Percentiles rank a stretch among this genome's conserved stretches.
These are phyloP conservation scores for Apostichopus japonicus DNA, from an alignment of 35 echinoderm and acorn worm species.

Conservation along the genomic window DNA sequence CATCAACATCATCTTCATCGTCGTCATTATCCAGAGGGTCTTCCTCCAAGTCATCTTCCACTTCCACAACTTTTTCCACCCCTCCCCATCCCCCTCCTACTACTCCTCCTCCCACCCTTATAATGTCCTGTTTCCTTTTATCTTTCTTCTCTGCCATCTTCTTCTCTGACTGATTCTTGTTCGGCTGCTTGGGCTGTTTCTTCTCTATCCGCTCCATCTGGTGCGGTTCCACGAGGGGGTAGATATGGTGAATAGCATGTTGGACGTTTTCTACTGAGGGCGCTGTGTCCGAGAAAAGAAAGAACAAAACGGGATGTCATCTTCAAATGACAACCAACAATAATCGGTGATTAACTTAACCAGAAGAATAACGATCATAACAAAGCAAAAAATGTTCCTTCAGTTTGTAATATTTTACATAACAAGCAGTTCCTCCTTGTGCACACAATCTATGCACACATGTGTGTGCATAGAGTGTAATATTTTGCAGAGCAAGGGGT, in stretches of 20 bases:
- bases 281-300: slow-evolving; percentile 29
- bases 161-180: slow-evolving; percentile 5
- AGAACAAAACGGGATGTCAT: no score
- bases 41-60: slow-evolving; percentile 29
- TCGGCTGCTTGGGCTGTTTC: slow-evolving; percentile 13
- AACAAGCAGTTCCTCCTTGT: no score
- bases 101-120: slow-evolving; percentile 18
- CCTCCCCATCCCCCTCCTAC: slow-evolving; percentile 10
- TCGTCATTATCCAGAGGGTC: slow-evolving; percentile 12
- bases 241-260: slow-evolving; percentile 74
- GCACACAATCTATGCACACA: no score
- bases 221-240: slow-evolving; percentile 68
- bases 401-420: no score
- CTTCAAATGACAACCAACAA: no score
- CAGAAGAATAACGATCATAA: no score
- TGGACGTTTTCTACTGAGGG: slow-evolving; percentile 80
- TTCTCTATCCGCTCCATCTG: slow-evolving; percentile 32
- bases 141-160: background rate
- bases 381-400: no score
- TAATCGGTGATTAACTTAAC: no score
- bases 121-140: background rate
- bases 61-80: background rate
- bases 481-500: no score
- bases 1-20: background rate
- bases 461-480: no score